Evolutionary conservation across 1,140 invertebrate species (phyloP).

Genomic region (Camponotus floridanus): DNA sequence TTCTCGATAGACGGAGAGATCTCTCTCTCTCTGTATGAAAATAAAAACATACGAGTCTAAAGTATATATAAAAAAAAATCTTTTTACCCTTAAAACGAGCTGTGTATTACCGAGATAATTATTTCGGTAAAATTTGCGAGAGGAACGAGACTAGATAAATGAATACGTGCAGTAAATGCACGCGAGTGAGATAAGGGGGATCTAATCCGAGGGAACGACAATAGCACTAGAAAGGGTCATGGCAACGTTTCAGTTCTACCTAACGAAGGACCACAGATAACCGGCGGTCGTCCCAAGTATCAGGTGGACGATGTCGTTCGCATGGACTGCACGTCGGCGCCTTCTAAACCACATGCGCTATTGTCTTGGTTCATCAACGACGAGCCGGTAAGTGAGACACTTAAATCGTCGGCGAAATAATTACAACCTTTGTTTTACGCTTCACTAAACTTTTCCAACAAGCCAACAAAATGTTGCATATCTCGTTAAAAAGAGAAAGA

Average conservation of each 20-base stretch:
- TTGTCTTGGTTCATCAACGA: slow-evolving; percentile 96
- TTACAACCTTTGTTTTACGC: slow-evolving; percentile 29
- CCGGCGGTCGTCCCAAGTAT: slow-evolving; percentile 92
- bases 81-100: neutral
- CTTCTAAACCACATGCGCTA: slow-evolving; percentile 93
- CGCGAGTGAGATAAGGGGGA: slow-evolving; percentile 53
- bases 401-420: slow-evolving; percentile 41
- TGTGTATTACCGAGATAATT: neutral
- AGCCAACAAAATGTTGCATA: slow-evolving; percentile 24
- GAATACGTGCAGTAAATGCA: slow-evolving; percentile 54
- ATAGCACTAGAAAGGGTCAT: slow-evolving; percentile 60
- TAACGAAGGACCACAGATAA: slow-evolving; percentile 93
- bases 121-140: slow-evolving; percentile 45
- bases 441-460: slow-evolving; percentile 16
- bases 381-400: slow-evolving; percentile 88
- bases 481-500: neutral
- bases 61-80: neutral
- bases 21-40: too few relatives aligned
- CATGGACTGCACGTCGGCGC: slow-evolving; percentile 94
- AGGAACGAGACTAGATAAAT: slow-evolving; percentile 45
- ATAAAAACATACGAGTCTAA: neutral
- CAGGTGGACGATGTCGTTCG: slow-evolving; percentile 93
- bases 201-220: slow-evolving; percentile 57
- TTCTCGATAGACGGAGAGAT: neutral
- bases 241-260: slow-evolving; percentile 89